Evolutionary conservation across 2,797 vertebrate species (phyloP).

Genomic region (Crypturellus tataupa): DNA sequence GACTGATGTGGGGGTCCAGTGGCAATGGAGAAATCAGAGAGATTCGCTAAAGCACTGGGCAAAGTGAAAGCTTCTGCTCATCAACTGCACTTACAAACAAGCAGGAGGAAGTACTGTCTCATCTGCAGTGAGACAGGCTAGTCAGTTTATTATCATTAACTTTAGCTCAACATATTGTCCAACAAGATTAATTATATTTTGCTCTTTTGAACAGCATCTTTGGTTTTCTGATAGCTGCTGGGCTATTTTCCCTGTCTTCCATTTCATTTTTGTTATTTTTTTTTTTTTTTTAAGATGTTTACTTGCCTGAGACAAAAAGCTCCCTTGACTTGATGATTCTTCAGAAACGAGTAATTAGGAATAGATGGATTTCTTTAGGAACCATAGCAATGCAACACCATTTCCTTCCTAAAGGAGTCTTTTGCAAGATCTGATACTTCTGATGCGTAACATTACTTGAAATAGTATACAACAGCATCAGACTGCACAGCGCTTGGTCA

Average conservation of each 20-base stretch:
- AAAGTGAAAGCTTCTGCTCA: not conserved
- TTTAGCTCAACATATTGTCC: not conserved
- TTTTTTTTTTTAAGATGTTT: no score
- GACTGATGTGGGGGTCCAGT: fast-evolving
- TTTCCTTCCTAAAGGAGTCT: not conserved
- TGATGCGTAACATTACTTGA: not conserved
- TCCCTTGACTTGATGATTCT: not conserved
- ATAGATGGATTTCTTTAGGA: not conserved
- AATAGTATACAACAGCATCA: not conserved
- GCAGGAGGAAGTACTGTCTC: not conserved
- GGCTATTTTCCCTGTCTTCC: not conserved
- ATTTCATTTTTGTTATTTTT: no score
- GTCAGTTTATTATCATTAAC: not conserved
- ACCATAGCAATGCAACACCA: not conserved
- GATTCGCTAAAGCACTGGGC: not conserved
- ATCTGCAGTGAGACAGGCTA: not conserved
- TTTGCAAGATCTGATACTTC: not conserved
- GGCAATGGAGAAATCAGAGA: not conserved
- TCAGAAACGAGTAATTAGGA: not conserved
- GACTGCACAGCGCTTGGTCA: not conserved
- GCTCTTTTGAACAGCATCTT: not conserved
- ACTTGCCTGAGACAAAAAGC: not conserved
- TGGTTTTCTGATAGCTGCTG: not conserved
- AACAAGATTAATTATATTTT: not conserved
- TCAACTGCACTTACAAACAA: not conserved